A percentile compares a stretch with the other conserved stretches of the same genome.
These are phyloP conservation scores for Gephyroberyx darwinii DNA, from an alignment of 2,797 vertebrate genomes.

Conservation along the genomic window DNA sequence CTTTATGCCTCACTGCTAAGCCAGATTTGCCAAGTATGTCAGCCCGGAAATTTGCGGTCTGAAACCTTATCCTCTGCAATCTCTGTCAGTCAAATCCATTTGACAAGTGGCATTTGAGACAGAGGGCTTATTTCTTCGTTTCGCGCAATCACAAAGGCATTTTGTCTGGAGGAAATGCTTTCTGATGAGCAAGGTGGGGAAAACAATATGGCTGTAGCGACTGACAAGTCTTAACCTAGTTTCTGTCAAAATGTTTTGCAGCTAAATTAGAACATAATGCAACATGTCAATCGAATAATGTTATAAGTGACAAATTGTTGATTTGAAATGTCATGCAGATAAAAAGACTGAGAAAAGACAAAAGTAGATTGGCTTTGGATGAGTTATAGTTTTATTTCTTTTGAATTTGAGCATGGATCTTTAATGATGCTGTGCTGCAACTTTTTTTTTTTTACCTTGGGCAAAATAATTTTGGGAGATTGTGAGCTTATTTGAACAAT, in stretches of 20 bases:
- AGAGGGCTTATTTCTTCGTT: conserved; percentile 74
- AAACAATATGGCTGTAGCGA: conserved; percentile 56
- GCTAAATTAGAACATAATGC: conserved; percentile 41
- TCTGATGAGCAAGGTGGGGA: conserved; percentile 63
- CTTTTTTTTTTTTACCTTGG: not conserved
- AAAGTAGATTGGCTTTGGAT: not conserved
- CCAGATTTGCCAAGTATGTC: conserved; percentile 82
- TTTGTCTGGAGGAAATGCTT: conserved; percentile 59
- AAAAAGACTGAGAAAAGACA: not conserved
- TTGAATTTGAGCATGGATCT: not conserved
- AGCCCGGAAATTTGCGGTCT: conserved; percentile 77
- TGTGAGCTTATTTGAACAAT: not conserved
- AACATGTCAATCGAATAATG: not conserved
- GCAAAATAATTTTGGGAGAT: not conserved
- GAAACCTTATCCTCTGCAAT: conserved; percentile 84
- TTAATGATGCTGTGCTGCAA: not conserved
- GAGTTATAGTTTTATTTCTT: not conserved
- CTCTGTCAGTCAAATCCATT: conserved; percentile 81
- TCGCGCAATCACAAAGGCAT: conserved; percentile 71
- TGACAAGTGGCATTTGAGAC: conserved; percentile 77
- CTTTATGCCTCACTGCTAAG: conserved; percentile 83
- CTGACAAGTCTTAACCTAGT: conserved; percentile 66
- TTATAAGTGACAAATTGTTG: conserved; percentile 34
- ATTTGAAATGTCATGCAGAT: conserved; percentile 37
- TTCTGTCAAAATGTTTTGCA: conserved; percentile 57